A percentile compares a stretch with the other conserved stretches of the same genome.
Conservation (phyloP, 2,797 vertebrate genomes). For the Platyrinchus mystaceus region DNA sequence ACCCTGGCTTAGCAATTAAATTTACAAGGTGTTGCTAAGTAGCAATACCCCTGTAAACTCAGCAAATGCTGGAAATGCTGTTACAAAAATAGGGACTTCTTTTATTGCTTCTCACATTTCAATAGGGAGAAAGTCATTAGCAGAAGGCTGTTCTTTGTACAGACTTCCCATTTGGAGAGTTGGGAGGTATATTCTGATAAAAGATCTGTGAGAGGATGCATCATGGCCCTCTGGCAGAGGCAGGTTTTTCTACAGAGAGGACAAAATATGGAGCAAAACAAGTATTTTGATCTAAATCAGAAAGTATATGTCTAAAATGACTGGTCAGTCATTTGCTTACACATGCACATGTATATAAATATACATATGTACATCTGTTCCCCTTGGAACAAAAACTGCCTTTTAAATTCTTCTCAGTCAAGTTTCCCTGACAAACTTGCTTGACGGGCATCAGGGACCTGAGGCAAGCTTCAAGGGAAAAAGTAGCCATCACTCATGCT, state of each 20-base stretch:
- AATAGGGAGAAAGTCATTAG: conserved; percentile 38
- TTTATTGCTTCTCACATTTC: conserved; percentile 55
- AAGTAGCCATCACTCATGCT: conserved; percentile 82
- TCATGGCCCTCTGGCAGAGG: neutral
- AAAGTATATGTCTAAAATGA: neutral
- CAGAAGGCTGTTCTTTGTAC: conserved; percentile 49
- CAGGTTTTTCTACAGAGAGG: neutral
- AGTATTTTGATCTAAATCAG: neutral
- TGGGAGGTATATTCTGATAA: neutral
- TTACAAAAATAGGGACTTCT: conserved; percentile 42
- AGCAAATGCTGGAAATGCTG: conserved; percentile 53
- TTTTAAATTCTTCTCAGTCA: conserved; percentile 81
- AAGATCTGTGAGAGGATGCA: neutral
- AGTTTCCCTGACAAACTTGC: conserved; percentile 79
- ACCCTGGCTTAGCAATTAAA: conserved; percentile 41
- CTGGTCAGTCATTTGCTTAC: conserved; percentile 4
- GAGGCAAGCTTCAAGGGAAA: conserved; percentile 75
- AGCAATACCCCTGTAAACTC: conserved; percentile 46
- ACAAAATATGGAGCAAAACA: conserved; percentile 14
- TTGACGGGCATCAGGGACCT: conserved; percentile 79
- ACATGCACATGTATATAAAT: neutral
- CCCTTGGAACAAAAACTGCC: conserved; percentile 61
- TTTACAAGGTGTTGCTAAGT: conserved; percentile 67
- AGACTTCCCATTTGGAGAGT: conserved; percentile 39
- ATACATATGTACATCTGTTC: conserved; percentile 21